phyloP scores from a whole-genome alignment of 2,888 invertebrate species.

The Spisula subtruncata region DNA sequence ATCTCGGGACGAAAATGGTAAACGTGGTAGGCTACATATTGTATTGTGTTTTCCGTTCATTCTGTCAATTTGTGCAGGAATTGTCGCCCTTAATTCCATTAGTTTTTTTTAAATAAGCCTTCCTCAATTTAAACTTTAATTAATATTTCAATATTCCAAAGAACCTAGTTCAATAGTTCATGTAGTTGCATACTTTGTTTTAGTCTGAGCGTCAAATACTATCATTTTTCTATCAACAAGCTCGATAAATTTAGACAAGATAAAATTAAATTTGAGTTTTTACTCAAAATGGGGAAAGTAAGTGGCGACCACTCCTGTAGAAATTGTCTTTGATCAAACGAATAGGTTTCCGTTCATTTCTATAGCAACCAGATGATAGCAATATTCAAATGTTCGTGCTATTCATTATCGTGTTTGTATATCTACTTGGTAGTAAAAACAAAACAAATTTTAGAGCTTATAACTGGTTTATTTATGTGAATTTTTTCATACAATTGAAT shows the following conservation, averaged over 20 bases:
- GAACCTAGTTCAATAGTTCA: too few species aligned
- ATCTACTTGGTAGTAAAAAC: too few species aligned
- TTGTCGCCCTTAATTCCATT: neutral
- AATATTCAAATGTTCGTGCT: neutral
- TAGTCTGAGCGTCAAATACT: too few species aligned
- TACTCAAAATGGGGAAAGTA: neutral
- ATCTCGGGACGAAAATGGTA: constrained; percentile 77
- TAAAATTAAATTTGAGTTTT: too few species aligned
- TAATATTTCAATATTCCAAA: neutral
- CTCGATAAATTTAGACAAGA: neutral
- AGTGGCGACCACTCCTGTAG: neutral
- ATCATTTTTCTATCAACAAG: neutral
- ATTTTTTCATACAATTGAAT: too few species aligned
- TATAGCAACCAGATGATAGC: neutral
- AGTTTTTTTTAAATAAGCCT: neutral
- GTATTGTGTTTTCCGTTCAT: constrained; percentile 66
- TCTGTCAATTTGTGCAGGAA: constrained; percentile 22
- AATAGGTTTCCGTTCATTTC: constrained; percentile 13
- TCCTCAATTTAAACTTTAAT: neutral
- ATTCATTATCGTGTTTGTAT: too few species aligned
- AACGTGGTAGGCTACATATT: constrained; percentile 75
- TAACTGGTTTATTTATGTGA: too few species aligned
- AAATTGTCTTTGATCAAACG: constrained; percentile 25
- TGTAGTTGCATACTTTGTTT: too few species aligned
- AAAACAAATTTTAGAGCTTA: too few species aligned